Percentiles rank a stretch among this genome's conserved stretches.
phyloP scores from a whole-genome alignment of 2,797 vertebrate genomes.

The Pangasius djambal region DNA sequence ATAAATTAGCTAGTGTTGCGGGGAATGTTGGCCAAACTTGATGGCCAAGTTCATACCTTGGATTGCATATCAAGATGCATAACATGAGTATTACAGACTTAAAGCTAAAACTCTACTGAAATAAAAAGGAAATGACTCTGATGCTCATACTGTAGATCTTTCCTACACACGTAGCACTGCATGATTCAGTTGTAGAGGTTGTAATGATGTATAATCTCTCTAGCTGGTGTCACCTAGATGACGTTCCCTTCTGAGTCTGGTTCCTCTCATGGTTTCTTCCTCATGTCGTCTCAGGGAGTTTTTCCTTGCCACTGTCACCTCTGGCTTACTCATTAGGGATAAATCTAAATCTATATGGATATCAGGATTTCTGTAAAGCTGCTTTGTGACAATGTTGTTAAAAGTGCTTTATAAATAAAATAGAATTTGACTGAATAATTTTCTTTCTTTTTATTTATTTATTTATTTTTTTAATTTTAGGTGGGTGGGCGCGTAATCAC shows the following conservation, averaged over 20 bases:
- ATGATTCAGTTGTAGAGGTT: background rate
- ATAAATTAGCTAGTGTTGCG: background rate
- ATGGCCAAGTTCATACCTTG: background rate
- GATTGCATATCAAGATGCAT: background rate
- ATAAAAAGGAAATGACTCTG: no score
- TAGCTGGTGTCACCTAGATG: background rate
- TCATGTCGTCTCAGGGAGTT: background rate
- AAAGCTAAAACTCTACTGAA: background rate
- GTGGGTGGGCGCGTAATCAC: no score
- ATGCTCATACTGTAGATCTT: background rate
- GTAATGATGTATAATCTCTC: background rate
- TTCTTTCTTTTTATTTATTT: background rate
- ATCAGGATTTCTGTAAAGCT: no score
- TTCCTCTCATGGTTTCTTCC: no score
- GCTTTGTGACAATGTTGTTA: background rate
- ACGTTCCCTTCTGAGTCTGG: no score
- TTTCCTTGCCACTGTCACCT: background rate
- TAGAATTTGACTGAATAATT: background rate
- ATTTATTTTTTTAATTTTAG: background rate
- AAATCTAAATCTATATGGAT: no score
- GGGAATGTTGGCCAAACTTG: background rate
- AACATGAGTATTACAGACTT: background rate
- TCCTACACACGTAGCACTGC: background rate
- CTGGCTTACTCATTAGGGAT: no score
- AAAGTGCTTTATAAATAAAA: background rate